Base-by-base conservation (phyloP, 2,888 invertebrate genomes). In the Orthonevra nobilis region DNA sequence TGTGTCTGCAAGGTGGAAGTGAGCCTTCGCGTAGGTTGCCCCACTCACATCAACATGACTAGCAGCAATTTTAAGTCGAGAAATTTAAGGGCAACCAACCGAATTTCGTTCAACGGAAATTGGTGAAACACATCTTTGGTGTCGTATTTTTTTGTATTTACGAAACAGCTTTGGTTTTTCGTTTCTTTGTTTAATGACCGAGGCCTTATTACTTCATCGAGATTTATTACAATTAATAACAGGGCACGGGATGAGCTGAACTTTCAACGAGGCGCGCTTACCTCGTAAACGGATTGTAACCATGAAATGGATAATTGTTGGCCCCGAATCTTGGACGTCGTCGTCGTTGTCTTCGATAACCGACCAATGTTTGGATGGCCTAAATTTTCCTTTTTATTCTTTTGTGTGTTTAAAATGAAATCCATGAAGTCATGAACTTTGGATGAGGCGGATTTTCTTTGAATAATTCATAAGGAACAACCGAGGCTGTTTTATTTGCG, bases 181-280 rank as follows among this genome's bases (percentile, higher is more conserved):
- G 60, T 69, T 58, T 48, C 64, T 38, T 60, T 42, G 60, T 73
- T 79, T 79, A 79, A 79, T 79, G 73, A 61, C 61, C 56, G 46
- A 68, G 54, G 61, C 44, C 84, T 84, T 85, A 84, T 85, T 83
- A 85, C 83, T 84, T 85, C 83, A 85, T 85, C 85, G 85, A 87
- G 87, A 87, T 87, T 87, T 87, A 87, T 87, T 86, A 84, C 87
- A 87, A 86, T 85, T 87, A 87, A 87, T 87, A 87, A 87, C 85
- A 87, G 87, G 86, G 85, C 79, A 14, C 40, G 26, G 34, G n/a
- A 17, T 26, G 52, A 72, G 58, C 50, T 77, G 77, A 77, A 77
- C 64, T 77, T 61, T 64, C 70, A 52, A 56, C 42, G 60, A 26
- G 28, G 58, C 46, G 54, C 52, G 72, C 60, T 64, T 50, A 26